These are phyloP conservation scores for Orientallactaga bullata DNA, from an alignment of 2,113 vertebrate genomes.

Conservation along the genomic window DNA sequence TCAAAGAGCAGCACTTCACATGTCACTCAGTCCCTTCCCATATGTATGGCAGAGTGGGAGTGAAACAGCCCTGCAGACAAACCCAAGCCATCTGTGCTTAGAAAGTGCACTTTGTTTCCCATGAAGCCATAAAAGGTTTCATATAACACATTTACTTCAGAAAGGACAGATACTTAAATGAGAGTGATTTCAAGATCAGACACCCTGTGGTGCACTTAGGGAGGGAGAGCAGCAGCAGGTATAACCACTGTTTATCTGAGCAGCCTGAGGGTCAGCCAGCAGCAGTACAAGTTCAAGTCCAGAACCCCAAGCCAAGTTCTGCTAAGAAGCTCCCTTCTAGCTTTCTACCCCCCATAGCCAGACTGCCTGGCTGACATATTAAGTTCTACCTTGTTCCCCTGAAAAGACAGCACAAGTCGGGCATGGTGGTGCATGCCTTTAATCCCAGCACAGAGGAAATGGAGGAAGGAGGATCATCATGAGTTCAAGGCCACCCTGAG, in stretches of 20 bases:
- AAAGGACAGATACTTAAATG: constrained; percentile 64
- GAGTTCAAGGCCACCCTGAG: too few species aligned
- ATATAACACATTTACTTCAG: constrained; percentile 58
- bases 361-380: not conserved
- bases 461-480: too few species aligned
- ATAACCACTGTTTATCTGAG: constrained; percentile 28
- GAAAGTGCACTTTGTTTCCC: constrained; percentile 32
- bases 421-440: too few species aligned
- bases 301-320: not conserved
- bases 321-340: constrained; percentile 8
- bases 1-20: not conserved
- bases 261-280: not conserved
- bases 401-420: not conserved
- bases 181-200: constrained; percentile 32
- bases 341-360: not conserved
- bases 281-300: constrained; percentile 62
- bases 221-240: constrained; percentile 21
- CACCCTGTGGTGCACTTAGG: not conserved
- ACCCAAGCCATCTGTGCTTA: not conserved
- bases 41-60: not conserved
- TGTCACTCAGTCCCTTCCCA: not conserved
- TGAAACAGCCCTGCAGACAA: not conserved
- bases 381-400: not conserved
- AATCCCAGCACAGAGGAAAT: too few species aligned
- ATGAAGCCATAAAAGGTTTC: constrained; percentile 45